These are phyloP conservation scores for Quadroppia sp. DNA, from an alignment of 2,888 invertebrate genomes.

Conservation along the genomic window DNA sequence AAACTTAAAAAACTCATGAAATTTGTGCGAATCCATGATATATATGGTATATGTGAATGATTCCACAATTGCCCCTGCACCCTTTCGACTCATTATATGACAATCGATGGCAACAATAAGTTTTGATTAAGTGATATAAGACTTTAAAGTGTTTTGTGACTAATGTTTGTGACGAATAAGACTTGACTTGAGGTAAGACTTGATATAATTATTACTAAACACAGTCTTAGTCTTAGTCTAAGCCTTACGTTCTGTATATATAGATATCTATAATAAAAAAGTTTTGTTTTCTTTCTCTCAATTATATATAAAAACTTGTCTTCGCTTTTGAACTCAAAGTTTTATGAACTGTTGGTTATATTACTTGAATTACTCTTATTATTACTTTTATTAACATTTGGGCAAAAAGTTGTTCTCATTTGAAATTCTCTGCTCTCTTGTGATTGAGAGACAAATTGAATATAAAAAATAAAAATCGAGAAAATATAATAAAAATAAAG, in stretches of 20 bases:
- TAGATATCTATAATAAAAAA: too few relatives aligned
- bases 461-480: not conserved
- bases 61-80: not conserved
- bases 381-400: constrained; percentile 25
- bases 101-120: not conserved
- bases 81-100: not conserved
- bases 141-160: constrained; percentile 12
- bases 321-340: not conserved
- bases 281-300: too few relatives aligned
- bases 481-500: not conserved
- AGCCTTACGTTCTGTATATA: too few relatives aligned
- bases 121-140: constrained; percentile 6
- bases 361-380: not conserved
- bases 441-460: constrained; percentile 8
- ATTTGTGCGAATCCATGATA: not conserved
- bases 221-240: too few relatives aligned
- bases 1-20: constrained; percentile 14
- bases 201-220: not conserved
- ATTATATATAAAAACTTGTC: not conserved
- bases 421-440: not conserved
- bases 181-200: too few relatives aligned
- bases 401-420: constrained; percentile 25
- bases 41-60: not conserved
- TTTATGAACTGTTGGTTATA: not conserved
- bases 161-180: not conserved